phyloP scores from a whole-genome alignment of 2,888 invertebrate species.

The Drosophila ezoana region DNA sequence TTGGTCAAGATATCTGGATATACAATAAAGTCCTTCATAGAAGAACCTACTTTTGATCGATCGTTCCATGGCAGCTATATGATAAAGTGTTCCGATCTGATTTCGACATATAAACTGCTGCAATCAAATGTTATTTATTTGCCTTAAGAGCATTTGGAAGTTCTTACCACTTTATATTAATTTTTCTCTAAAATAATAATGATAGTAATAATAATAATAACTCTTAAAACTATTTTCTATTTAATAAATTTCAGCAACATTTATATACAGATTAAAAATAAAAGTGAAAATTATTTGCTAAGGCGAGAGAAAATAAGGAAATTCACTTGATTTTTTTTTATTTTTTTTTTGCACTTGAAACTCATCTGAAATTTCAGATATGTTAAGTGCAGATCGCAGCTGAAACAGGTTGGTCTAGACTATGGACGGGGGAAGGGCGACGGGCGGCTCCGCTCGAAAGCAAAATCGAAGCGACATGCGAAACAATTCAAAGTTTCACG shows the following conservation, averaged over 20 bases:
- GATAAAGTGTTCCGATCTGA: too few species aligned
- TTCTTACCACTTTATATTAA: too few species aligned
- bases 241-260: too few species aligned
- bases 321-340: conserved; percentile 3
- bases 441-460: conserved; percentile 43
- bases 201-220: too few species aligned
- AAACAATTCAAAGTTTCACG: conserved; percentile 84
- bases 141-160: too few species aligned
- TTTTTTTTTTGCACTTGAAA: conserved; percentile 15
- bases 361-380: neutral
- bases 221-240: too few species aligned
- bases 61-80: too few species aligned
- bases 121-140: too few species aligned
- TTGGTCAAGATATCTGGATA: too few species aligned
- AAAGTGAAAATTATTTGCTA: neutral
- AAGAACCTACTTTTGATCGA: too few species aligned
- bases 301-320: neutral
- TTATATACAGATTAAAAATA: neutral
- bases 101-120: too few species aligned
- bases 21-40: too few species aligned
- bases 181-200: neutral
- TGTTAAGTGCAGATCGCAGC: conserved; percentile 1
- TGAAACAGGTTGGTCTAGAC: neutral
- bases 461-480: conserved; percentile 80
- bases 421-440: neutral